Evolutionary conservation across 2,888 invertebrate species (phyloP).

Genomic region (Lasioglossum zephyrum): DNA sequence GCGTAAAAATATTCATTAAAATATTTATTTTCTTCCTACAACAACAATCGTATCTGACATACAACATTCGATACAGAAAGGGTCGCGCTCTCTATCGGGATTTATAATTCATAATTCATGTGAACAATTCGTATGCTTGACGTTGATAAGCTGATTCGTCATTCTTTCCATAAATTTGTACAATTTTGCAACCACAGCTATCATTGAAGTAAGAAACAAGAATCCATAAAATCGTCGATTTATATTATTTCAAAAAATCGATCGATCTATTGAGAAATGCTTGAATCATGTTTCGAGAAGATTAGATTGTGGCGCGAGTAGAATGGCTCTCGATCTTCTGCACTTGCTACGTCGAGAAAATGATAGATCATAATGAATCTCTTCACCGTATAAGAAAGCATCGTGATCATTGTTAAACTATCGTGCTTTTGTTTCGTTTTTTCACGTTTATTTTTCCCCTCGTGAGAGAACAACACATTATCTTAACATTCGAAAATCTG

Average conservation of each 20-base stretch:
- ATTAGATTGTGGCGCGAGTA: constrained; percentile 5
- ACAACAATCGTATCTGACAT: neutral
- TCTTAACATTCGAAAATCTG: constrained; percentile 1
- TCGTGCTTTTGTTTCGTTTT: neutral
- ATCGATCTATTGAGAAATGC: neutral
- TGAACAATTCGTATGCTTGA: constrained; percentile 3
- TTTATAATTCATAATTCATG: neutral
- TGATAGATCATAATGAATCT: neutral
- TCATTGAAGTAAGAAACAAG: neutral
- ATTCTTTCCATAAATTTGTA: neutral
- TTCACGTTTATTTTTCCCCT: too few species aligned
- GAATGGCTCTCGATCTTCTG: constrained; percentile 37
- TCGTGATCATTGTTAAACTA: neutral
- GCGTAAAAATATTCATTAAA: constrained; percentile 24
- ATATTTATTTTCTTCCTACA: constrained; percentile 20
- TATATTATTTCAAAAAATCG: neutral
- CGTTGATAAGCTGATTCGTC: constrained; percentile 19
- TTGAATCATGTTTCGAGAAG: neutral
- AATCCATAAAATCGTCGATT: neutral
- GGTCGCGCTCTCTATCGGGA: constrained; percentile 4
- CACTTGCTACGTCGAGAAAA: constrained; percentile 43
- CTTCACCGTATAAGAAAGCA: constrained; percentile 4
- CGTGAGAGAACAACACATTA: neutral
- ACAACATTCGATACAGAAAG: constrained; percentile 14
- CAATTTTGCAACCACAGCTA: neutral